These are phyloP conservation scores for Crotalus viridis DNA, from an alignment of 2,113 vertebrate species.

Conservation along the genomic window DNA sequence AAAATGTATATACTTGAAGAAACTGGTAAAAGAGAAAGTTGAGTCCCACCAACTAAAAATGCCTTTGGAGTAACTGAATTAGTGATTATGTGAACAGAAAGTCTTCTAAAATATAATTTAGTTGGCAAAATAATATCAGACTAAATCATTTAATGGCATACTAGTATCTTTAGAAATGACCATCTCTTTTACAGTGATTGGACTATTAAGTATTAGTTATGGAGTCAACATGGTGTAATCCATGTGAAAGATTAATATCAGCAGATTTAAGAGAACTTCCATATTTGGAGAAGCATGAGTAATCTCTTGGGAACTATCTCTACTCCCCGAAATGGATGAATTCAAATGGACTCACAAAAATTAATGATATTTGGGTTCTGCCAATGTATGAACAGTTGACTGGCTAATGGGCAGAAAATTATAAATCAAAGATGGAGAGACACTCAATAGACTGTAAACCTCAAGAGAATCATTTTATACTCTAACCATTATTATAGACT, in stretches of 20 bases:
- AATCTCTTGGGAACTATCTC: neutral
- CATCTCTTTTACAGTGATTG: neutral
- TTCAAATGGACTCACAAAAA: neutral
- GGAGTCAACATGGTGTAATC: neutral
- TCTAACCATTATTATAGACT: neutral
- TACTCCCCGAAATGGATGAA: neutral
- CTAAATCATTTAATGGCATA: neutral
- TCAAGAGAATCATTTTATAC: neutral
- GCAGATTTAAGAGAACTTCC: neutral
- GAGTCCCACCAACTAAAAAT: conserved; percentile 48
- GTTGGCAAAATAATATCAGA: neutral
- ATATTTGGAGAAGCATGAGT: neutral
- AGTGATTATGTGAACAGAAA: neutral
- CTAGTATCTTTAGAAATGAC: neutral
- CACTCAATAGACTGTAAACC: neutral
- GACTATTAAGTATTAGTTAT: neutral
- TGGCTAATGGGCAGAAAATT: neutral
- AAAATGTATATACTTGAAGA: conserved; percentile 60
- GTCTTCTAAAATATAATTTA: neutral
- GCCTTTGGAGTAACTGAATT: conserved; percentile 20
- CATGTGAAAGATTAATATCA: neutral
- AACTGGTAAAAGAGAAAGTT: conserved; percentile 54
- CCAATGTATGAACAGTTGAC: neutral
- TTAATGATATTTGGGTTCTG: neutral
- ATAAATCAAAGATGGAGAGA: neutral